Percentiles rank a stretch among this genome's conserved stretches.
Conservation (phyloP, 2,888 invertebrate species). For the Acrobasis suavella region DNA sequence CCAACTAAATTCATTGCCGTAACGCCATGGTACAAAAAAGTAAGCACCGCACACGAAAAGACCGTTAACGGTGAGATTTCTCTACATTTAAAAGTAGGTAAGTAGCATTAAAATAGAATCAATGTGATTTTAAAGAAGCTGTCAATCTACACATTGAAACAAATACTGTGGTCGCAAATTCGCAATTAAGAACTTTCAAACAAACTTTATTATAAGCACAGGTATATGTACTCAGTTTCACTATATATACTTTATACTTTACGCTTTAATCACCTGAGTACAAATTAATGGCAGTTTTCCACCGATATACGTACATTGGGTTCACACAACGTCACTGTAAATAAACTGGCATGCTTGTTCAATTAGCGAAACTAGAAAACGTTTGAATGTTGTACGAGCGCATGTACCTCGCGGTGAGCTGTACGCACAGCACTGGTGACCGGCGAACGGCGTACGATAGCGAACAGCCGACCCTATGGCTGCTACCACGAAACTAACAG, state of each 20-base stretch:
- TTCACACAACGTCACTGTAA: conserved; percentile 73
- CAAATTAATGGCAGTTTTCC: conserved; percentile 53
- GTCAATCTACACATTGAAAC: conserved; percentile 36
- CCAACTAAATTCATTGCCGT: conserved; percentile 30
- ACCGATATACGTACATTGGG: conserved; percentile 54
- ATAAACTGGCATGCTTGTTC: conserved; percentile 62
- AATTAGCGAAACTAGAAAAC: conserved; percentile 53
- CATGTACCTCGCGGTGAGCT: conserved; percentile 67
- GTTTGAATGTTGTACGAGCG: conserved; percentile 47
- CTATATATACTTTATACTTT: conserved; percentile 30
- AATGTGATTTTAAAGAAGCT: background rate
- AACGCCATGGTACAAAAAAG: conserved; percentile 23
- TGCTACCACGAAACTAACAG: conserved; percentile 60
- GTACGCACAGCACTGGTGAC: conserved; percentile 75
- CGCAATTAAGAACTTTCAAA: conserved; percentile 37
- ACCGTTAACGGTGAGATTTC: conserved; percentile 11
- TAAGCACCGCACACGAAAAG: conserved; percentile 24
- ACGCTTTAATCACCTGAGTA: conserved; percentile 60
- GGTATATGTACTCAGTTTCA: conserved; percentile 35
- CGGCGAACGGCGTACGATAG: conserved; percentile 79
- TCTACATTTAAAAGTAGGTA: conserved; percentile 14
- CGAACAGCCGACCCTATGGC: conserved; percentile 70
- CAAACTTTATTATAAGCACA: conserved; percentile 27
- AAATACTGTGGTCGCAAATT: conserved; percentile 24
- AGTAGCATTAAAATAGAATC: background rate